These are phyloP conservation scores for Blera fallax DNA, from an alignment of 2,888 invertebrate species.

Conservation along the genomic window DNA sequence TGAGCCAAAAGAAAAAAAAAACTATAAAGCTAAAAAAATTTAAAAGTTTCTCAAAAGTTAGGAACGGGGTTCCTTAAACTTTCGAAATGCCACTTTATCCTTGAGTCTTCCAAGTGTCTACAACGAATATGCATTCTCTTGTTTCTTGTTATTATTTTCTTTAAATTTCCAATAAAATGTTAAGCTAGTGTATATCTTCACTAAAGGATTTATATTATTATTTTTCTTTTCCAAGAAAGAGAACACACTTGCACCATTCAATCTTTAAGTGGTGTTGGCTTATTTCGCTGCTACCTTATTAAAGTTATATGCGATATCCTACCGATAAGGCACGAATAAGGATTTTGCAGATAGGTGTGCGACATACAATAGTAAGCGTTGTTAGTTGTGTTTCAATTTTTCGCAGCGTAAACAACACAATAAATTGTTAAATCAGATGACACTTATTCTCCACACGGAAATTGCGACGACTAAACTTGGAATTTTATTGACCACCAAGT, in stretches of 20 bases:
- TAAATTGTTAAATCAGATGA: conserved; percentile 71
- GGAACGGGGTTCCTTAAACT: conserved; percentile 64
- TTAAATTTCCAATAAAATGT: conserved; percentile 62
- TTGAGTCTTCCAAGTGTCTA: conserved; percentile 65
- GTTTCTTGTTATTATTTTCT: conserved; percentile 68
- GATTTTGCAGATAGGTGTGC: conserved; percentile 21
- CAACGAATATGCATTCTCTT: conserved; percentile 59
- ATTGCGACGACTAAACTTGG: conserved; percentile 69
- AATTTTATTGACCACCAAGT: conserved; percentile 70
- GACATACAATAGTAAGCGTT: conserved; percentile 13
- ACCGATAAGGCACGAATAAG: conserved; percentile 36
- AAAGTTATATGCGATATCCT: conserved; percentile 36
- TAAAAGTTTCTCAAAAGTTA: conserved; percentile 68
- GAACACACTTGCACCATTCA: conserved; percentile 50
- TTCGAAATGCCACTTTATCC: conserved; percentile 70
- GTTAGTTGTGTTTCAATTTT: conserved; percentile 48
- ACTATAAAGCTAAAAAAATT: conserved; percentile 63
- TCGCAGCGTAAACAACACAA: conserved; percentile 64
- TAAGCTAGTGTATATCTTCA: conserved; percentile 37
- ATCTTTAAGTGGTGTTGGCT: conserved; percentile 39
- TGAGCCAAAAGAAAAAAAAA: conserved; percentile 49
- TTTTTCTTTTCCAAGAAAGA: conserved; percentile 36
- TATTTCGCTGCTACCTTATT: conserved; percentile 40
- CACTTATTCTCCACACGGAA: conserved; percentile 69
- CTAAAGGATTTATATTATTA: conserved; percentile 52